A percentile compares a stretch with the other conserved stretches of the same genome.
phyloP scores from a whole-genome alignment of 2,797 vertebrate species.

The Ptychadena robeensis region DNA sequence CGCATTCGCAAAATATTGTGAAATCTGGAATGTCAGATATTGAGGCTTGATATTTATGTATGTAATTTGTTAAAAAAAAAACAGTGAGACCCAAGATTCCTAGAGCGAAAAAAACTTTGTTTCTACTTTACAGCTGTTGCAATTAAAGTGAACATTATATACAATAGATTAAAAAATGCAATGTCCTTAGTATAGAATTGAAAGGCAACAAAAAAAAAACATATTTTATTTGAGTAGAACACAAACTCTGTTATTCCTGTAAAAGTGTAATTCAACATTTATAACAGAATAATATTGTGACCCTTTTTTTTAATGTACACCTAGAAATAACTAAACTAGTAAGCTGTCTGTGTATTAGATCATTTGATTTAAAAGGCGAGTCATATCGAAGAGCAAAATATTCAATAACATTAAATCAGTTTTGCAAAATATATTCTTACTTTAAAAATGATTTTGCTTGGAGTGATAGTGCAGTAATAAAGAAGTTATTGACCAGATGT shows the following conservation, averaged over 20 bases:
- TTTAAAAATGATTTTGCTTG: conserved; percentile 95
- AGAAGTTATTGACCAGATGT: conserved; percentile 99
- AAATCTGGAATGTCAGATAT: too few species aligned
- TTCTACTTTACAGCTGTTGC: conserved; percentile 6
- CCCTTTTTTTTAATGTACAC: conserved; percentile 29
- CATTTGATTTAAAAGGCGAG: conserved; percentile 82
- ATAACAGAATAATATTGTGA: conserved; percentile 30
- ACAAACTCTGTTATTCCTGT: conserved; percentile 18
- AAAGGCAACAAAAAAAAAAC: not conserved
- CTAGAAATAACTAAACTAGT: conserved; percentile 66
- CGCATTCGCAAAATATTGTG: too few species aligned
- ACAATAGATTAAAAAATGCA: conserved; percentile 20
- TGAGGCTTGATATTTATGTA: too few species aligned
- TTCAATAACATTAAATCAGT: conserved; percentile 86
- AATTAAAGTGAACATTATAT: conserved; percentile 15
- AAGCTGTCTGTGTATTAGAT: conserved; percentile 79
- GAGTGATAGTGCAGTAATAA: conserved; percentile 98
- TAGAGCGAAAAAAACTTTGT: not conserved
- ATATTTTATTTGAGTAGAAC: conserved; percentile 25
- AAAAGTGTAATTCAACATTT: conserved; percentile 27
- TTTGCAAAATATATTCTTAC: conserved; percentile 96
- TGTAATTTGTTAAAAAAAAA: too few species aligned
- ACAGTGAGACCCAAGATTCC: not conserved
- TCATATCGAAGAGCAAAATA: conserved; percentile 83
- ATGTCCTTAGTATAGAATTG: conserved; percentile 3